Conservation (phyloP, 2,888 invertebrate species). For the Beris chalybata region DNA sequence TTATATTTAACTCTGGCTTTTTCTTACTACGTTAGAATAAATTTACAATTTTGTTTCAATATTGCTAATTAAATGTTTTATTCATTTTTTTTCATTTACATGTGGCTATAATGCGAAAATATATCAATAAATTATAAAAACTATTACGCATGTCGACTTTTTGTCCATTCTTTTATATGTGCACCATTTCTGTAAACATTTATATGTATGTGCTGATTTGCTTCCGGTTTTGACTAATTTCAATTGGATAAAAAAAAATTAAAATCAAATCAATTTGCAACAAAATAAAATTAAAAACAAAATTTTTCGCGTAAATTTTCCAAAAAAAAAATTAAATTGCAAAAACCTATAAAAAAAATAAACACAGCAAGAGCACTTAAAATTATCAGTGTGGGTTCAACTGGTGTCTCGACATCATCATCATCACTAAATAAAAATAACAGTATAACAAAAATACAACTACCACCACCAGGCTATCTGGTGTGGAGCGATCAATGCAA, state of each 20-base stretch:
- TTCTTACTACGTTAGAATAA: too few species aligned
- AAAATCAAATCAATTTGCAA: neutral
- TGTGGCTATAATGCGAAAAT: too few species aligned
- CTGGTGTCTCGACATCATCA: constrained; percentile 12
- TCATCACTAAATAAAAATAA: constrained; percentile 19
- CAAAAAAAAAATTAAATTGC: constrained; percentile 1
- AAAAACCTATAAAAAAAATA: constrained; percentile 22
- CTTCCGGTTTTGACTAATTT: neutral
- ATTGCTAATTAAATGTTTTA: too few species aligned
- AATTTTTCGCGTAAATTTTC: neutral
- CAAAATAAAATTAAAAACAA: constrained; percentile 2
- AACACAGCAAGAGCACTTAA: constrained; percentile 24
- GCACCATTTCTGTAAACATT: neutral
- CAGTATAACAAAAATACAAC: constrained; percentile 26
- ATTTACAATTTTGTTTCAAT: too few species aligned
- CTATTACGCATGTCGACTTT: too few species aligned
- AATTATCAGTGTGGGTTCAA: constrained; percentile 26
- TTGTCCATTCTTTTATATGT: too few species aligned
- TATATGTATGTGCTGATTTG: neutral
- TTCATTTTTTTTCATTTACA: too few species aligned
- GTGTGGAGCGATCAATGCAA: constrained; percentile 64
- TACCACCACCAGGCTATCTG: constrained; percentile 51
- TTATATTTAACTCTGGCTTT: too few species aligned
- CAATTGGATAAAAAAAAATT: constrained; percentile 10
- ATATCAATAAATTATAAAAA: too few species aligned